These are phyloP conservation scores for Lithodes maja DNA, from an alignment of 2,888 invertebrate species.

Conservation along the genomic window DNA sequence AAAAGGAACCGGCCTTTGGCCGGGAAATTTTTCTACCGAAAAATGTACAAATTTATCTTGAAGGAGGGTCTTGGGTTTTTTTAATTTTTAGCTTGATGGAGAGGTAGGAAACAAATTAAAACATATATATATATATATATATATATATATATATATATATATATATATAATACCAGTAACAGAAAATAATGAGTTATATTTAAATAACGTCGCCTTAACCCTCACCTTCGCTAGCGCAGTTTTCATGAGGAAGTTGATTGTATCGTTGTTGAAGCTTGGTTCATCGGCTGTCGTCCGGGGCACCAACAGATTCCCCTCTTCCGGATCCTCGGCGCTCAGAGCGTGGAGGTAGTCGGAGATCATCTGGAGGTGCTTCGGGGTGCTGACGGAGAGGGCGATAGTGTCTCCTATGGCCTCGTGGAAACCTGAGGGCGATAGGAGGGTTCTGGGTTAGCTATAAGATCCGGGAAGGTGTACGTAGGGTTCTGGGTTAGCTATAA, in stretches of 20 bases:
- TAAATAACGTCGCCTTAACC: background rate
- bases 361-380: slow-evolving; percentile 74
- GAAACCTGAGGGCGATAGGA: slow-evolving; percentile 72
- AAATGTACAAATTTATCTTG: too few species aligned
- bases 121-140: slow-evolving; percentile 27
- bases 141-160: slow-evolving; percentile 6
- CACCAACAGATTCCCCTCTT: background rate
- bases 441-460: too few species aligned
- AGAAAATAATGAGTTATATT: too few species aligned
- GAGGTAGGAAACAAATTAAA: too few species aligned
- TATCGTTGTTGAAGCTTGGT: background rate
- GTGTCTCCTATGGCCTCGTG: slow-evolving; percentile 74
- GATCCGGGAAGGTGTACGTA: too few species aligned
- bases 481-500: too few species aligned
- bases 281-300: background rate
- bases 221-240: slow-evolving; percentile 86
- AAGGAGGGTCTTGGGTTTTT: too few species aligned
- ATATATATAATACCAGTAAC: too few species aligned
- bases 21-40: too few species aligned
- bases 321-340: background rate
- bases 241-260: slow-evolving; percentile 84
- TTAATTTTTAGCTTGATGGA: too few species aligned
- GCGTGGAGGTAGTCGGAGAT: slow-evolving; percentile 16
- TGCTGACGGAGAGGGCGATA: slow-evolving; percentile 74
- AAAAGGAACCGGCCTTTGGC: too few species aligned